phyloP scores from a whole-genome alignment of 2,888 invertebrate species.

The Lamellibrachia satsuma region DNA sequence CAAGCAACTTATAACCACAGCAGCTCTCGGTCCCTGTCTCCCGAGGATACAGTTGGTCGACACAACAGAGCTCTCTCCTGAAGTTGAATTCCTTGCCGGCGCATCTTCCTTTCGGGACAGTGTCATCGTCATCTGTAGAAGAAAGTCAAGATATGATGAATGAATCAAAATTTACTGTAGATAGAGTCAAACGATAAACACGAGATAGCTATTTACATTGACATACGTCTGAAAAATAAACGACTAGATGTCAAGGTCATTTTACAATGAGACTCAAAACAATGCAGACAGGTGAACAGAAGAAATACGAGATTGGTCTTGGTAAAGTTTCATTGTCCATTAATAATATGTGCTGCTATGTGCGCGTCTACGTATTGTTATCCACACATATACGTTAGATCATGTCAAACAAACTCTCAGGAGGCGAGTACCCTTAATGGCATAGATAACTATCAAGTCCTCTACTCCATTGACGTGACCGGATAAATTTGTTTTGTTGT shows the following conservation, averaged over 20 bases:
- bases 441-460: not conserved
- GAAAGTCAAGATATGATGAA: not conserved
- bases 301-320: not conserved
- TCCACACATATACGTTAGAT: too few relatives aligned
- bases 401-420: too few relatives aligned
- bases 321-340: not conserved
- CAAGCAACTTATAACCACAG: not conserved
- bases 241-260: too few relatives aligned
- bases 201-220: not conserved
- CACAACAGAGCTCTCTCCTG: not conserved
- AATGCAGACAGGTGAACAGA: not conserved
- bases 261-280: too few relatives aligned
- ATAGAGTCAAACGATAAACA: not conserved
- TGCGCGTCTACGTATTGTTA: too few relatives aligned
- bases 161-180: not conserved
- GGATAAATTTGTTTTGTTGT: not conserved
- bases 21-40: not conserved
- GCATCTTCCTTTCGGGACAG: not conserved
- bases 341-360: not conserved
- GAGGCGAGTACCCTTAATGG: not conserved
- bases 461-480: not conserved
- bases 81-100: not conserved
- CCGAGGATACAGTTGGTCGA: not conserved
- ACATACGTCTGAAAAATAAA: not conserved
- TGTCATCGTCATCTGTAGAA: not conserved